These are phyloP conservation scores for Bujurquina vittata DNA, from an alignment of 2,113 vertebrate species.

Conservation along the genomic window DNA sequence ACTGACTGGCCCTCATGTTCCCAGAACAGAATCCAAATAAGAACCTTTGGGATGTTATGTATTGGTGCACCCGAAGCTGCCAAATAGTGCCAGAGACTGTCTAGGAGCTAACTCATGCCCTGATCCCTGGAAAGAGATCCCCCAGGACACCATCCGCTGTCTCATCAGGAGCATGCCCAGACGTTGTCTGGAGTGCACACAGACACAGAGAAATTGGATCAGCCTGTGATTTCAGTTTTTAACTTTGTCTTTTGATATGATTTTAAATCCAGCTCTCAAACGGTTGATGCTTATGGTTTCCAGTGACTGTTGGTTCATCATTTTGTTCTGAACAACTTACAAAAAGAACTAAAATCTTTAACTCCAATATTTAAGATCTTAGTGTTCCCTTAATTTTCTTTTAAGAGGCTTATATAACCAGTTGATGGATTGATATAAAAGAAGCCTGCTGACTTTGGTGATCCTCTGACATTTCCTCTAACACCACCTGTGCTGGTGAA, in stretches of 20 bases:
- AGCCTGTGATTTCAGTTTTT: neutral
- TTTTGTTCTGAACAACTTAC: too few relatives aligned
- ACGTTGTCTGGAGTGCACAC: neutral
- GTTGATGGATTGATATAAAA: neutral
- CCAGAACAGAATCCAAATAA: neutral
- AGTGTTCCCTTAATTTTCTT: too few relatives aligned
- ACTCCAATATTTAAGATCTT: too few relatives aligned
- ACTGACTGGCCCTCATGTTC: neutral
- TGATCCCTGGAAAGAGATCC: neutral
- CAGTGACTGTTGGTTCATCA: too few relatives aligned
- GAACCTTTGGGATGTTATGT: neutral
- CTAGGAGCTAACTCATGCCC: neutral
- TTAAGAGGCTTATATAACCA: too few relatives aligned
- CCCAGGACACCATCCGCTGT: neutral
- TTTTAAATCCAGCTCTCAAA: neutral
- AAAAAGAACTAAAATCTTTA: too few relatives aligned
- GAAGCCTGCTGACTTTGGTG: too few relatives aligned
- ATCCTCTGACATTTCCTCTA: neutral
- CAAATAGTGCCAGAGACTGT: neutral
- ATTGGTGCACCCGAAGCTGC: too few relatives aligned
- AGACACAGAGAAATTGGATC: neutral
- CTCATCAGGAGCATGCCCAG: neutral
- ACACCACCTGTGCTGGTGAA: neutral
- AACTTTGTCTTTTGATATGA: neutral
- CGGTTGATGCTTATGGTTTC: neutral